A percentile compares a stretch with the other conserved stretches of the same genome.
These are phyloP conservation scores for Fundulus diaphanus DNA, from an alignment of 2,797 vertebrate genomes.

Conservation along the genomic window DNA sequence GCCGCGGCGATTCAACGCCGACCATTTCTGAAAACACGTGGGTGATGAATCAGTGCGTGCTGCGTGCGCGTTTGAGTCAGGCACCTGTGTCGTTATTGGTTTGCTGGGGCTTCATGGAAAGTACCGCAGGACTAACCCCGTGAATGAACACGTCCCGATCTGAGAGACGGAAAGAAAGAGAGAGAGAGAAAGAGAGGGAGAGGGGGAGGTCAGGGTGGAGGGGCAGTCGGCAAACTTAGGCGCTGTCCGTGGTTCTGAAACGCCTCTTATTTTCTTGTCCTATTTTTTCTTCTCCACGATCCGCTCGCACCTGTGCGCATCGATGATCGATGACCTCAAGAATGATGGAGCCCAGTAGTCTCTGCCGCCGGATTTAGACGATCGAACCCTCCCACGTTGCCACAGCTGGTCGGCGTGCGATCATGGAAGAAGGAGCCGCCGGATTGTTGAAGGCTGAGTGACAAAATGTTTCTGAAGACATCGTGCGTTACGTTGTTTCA, in stretches of 20 bases:
- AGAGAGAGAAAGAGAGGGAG: neutral
- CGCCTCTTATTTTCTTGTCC: conserved; percentile 4
- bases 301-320: conserved; percentile 38
- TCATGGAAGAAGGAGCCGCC: conserved; percentile 50
- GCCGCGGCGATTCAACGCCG: neutral
- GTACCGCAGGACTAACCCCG: conserved; percentile 39
- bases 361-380: conserved; percentile 12
- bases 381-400: neutral
- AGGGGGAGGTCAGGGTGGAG: neutral
- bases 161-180: neutral
- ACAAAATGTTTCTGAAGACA: conserved; percentile 58
- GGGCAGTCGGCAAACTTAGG: conserved; percentile 33
- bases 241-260: conserved; percentile 70
- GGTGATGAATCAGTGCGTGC: conserved; percentile 32
- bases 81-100: conserved; percentile 12
- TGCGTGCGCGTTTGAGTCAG: conserved; percentile 21
- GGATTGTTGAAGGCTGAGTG: conserved; percentile 55
- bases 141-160: conserved; percentile 23
- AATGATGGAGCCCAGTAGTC: conserved; percentile 20
- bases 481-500: conserved; percentile 36
- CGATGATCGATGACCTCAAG: conserved; percentile 18
- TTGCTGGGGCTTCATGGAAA: conserved; percentile 9
- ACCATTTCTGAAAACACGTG: conserved; percentile 45
- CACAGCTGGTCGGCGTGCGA: conserved; percentile 6
- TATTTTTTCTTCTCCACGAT: conserved; percentile 21